Base-by-base conservation (phyloP, 2,113 vertebrate species). In the Mormoops blainvillei region DNA sequence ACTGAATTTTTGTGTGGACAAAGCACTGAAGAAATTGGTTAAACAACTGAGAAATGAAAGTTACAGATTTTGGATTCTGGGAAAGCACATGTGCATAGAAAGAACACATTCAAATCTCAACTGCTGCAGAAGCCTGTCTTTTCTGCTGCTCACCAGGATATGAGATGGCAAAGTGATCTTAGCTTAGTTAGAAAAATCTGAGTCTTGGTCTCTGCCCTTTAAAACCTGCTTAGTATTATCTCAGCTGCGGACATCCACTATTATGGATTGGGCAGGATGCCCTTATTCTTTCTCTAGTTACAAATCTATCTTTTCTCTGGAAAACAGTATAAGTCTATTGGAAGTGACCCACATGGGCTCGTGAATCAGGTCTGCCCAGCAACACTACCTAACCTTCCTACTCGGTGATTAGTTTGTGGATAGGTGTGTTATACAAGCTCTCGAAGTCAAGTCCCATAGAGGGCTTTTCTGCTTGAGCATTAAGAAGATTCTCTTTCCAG, bases 291-390 rank as follows among this genome's bases (percentile, higher is more conserved):
- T 36, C 14, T 89, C 20, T 84, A 3, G 7, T 58, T 41, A 41
- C 26, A 50, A 83, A 56, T 41, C 1, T 0, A 7, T 41, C 14
- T 94, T 87, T 87, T 7, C 15, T 81, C n/a, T 74, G 22, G 10
- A 10, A 88, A 84, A 76, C 1, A 31, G 31, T 20, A 3, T 31
- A 48, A 19, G 20, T 70, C 26, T 68, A 18, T 14, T 43, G 2
- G 8, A 56, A 74, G 0, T 14, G 5, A 33, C 3, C 5, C 26
- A 7, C 1, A 16, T 0, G 7, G 36, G 7, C 15, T 71, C 6
- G 41, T 41, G 20, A 54, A 0, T 10, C 15, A 31, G n/a, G 11
- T 4, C 33, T 61, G 10, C 36, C 3, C n/a, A 76, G 81, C 10
- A 4, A 82, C 4, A 28, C 41, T 15, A n/a, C 14, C 8, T 2